Evolutionary conservation across 2,888 invertebrate species (phyloP).

Genomic region (Dromius quadrimaculatus): DNA sequence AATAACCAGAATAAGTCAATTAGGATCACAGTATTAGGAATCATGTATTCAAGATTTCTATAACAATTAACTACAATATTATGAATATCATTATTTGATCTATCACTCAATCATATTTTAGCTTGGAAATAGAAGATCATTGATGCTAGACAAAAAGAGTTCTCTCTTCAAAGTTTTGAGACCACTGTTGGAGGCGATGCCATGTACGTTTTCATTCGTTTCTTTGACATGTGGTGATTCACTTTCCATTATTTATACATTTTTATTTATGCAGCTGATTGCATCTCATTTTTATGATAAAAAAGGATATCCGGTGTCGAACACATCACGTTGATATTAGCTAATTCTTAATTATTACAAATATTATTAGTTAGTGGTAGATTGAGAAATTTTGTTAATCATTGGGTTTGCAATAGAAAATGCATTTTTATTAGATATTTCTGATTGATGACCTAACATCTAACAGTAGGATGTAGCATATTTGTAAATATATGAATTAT

Average conservation of each 20-base stretch:
- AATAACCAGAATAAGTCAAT: too few species aligned
- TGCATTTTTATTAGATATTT: neutral
- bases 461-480: neutral
- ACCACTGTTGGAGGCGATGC: too few species aligned
- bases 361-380: slow-evolving; percentile 3
- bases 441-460: neutral
- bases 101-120: too few species aligned
- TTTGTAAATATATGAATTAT: slow-evolving; percentile 2
- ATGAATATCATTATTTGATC: too few species aligned
- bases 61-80: too few species aligned
- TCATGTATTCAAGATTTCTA: too few species aligned
- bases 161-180: too few species aligned
- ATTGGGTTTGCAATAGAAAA: slow-evolving; percentile 6
- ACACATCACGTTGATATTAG: slow-evolving; percentile 3
- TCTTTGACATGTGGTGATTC: neutral
- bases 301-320: slow-evolving; percentile 28
- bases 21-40: too few species aligned
- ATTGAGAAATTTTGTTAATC: slow-evolving; percentile 1
- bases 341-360: slow-evolving; percentile 20
- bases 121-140: too few species aligned
- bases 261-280: neutral
- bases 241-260: slow-evolving; percentile 24
- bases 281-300: slow-evolving; percentile 5
- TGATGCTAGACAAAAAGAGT: too few species aligned
- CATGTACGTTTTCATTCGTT: neutral